Percentiles rank a stretch among this genome's conserved stretches.
These are phyloP conservation scores for Sebastes schlegelii DNA, from an alignment of 2,113 vertebrate species.

Conservation along the genomic window DNA sequence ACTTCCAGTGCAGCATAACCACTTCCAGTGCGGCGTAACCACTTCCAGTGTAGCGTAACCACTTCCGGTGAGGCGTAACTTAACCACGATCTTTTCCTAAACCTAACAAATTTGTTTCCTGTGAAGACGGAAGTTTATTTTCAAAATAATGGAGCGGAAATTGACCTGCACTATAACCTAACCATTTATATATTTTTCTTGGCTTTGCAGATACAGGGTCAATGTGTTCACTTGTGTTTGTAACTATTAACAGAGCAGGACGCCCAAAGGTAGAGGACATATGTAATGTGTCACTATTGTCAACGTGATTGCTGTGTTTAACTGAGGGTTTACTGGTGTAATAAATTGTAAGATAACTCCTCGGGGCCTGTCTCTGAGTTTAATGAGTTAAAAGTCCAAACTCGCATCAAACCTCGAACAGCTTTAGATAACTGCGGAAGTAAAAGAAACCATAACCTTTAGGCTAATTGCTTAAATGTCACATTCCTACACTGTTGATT, in stretches of 20 bases:
- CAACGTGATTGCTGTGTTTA: background rate
- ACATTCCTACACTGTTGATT: background rate
- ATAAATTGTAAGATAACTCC: constrained; percentile 39
- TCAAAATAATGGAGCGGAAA: too few relatives aligned
- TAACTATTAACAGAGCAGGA: constrained; percentile 48
- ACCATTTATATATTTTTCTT: too few relatives aligned
- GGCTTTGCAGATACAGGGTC: constrained; percentile 10
- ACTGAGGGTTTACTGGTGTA: background rate
- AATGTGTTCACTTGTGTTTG: constrained; percentile 16
- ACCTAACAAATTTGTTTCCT: too few relatives aligned
- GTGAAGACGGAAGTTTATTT: too few relatives aligned
- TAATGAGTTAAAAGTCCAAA: constrained; percentile 29
- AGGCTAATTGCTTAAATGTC: background rate
- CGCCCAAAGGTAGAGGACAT: background rate
- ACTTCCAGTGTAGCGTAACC: too few relatives aligned
- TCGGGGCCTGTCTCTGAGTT: background rate
- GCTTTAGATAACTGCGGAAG: background rate
- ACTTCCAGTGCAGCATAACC: too few relatives aligned
- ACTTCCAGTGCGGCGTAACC: too few relatives aligned
- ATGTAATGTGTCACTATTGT: constrained; percentile 33
- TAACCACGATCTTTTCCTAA: too few relatives aligned
- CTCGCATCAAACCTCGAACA: background rate
- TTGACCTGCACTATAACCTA: background rate
- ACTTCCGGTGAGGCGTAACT: too few relatives aligned
- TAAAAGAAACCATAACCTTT: background rate